Base-by-base conservation (phyloP, 2,888 invertebrate genomes). In the Pseudeuparius sepicola region DNA sequence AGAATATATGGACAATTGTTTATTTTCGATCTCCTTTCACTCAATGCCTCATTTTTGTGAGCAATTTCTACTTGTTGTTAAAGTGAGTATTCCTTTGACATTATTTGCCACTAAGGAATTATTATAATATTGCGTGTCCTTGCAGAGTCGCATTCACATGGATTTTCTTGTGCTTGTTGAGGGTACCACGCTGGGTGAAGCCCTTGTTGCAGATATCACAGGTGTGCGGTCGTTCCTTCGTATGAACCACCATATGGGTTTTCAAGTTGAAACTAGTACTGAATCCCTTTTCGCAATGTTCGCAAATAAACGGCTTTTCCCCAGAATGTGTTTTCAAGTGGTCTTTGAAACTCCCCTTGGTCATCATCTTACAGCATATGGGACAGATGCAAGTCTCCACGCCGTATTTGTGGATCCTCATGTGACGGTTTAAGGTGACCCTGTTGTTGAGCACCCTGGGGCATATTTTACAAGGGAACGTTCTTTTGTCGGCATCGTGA, bases 281-380 rank as follows among this genome's bases (percentile, higher is more conserved):
- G 16, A 43, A 48, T 11, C 33, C 30, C 29, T 47, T 43, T 2
- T 40, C 37, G 17, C 49, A 49, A 4, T 37, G 12, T 9, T 39
- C 32, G 28, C 47, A 47, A 33, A 33, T 24, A 30, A 34, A 45
- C 6, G 43, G 44, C 32, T 40, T 36, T 24, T 42, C 47, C 4
- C 44, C 45, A 7, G 40, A 46, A 28, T 47, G 48, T 3, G 40
- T 37, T 12, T 41, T 27, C 11, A 36, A 15, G 25, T 47, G 47
- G n/a, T 35, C 34, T 17, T 38, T 38, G 31, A 46, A 43, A 36
- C 36, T 34, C 13, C 38, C 29, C 7, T 40, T 38, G 3, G 45
- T 37, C 14, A 46, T 17, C 10, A 29, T 53, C 39, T 63, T 64
- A 46, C 64, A 61, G 32, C 62, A 59, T 24, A 60, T 55, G 41